Conservation (phyloP, 2,888 invertebrate genomes). For the Dysmachus trigonus region DNA sequence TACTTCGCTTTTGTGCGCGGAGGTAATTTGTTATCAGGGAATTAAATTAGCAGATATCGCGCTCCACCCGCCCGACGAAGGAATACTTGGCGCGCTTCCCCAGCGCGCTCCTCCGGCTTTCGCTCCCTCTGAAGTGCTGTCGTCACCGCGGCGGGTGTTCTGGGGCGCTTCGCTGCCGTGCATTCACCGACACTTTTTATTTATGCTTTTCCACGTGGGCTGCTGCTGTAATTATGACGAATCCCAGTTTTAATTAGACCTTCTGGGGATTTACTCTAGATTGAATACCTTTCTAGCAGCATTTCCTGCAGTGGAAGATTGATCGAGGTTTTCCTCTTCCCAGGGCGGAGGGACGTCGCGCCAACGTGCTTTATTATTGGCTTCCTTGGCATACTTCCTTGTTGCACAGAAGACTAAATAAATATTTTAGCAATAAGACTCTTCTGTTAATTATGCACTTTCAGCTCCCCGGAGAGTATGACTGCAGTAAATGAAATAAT, state of each 20-base stretch:
- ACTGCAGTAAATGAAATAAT: not conserved
- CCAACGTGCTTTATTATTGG: not conserved
- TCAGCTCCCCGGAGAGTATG: not conserved
- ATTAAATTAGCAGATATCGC: conserved; percentile 28
- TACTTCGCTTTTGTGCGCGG: conserved; percentile 18
- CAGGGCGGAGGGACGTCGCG: not conserved
- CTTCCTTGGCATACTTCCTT: not conserved
- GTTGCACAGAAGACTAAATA: not conserved
- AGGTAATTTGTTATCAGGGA: conserved; percentile 40
- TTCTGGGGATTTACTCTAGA: not conserved
- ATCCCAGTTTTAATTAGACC: not conserved
- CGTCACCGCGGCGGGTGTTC: not conserved
- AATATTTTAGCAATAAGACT: not conserved
- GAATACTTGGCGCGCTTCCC: not conserved
- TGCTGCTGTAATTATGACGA: not conserved
- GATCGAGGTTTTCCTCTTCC: not conserved
- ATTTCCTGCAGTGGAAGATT: not conserved
- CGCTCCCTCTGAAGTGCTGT: not conserved
- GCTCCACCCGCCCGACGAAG: not conserved
- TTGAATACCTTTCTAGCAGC: not conserved
- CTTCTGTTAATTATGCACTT: not conserved
- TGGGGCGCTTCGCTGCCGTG: not conserved
- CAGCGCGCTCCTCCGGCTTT: not conserved
- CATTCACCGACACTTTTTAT: not conserved
- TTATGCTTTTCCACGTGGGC: not conserved